Evolutionary conservation across 2,113 vertebrate species (phyloP), one percentile per base, ranked within the genome.

Genomic region (Pleuronectes platessa): DNA sequence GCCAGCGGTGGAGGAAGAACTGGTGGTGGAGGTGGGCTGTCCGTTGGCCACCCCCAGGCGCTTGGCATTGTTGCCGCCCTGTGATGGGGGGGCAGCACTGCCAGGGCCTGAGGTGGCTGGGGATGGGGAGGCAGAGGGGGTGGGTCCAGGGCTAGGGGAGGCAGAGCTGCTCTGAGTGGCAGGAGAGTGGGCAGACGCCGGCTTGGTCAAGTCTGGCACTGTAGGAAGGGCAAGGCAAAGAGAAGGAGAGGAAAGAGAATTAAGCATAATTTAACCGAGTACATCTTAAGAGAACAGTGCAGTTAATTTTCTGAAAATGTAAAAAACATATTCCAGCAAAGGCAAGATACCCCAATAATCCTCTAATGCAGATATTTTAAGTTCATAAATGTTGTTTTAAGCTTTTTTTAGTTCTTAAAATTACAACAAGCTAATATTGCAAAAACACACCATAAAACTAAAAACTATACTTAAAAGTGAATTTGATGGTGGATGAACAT

Each of bases 61-160:
- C 96, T 98, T 99, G 96, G 97, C 98, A 99, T 99, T 99, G 96
- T 98, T 99, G 96, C 97, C 97, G 96, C 97, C 97, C 96, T 97
- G 98, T 93, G 96, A 96, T 92, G 96, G 96, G 91, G 86, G 66
- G 97, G 97, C 96, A 95, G 96, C 96, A 95, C 97, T 95, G 95
- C 96, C 97, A 95, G 97, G 95, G 95, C 97, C 92, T 84, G 93
- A 92, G 89, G 94, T 95, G 86, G 94, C 92, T 88, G 92, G 90
- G 84, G 94, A 93, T 88, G 93, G 88, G 78, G 93, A 93, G 66
- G 97, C 96, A 94, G 97, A 96, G 95, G 97, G 96, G 93, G 97
- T 95, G 95, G 98, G 96, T 97, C 97, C 97, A 97, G 97, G 97
- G 89, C 96, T 97, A 95, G 96, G 96, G 95, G 96, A 97, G 93